Base-by-base conservation (phyloP, 2,888 invertebrate genomes). In the Anagyrus pseudococci region DNA sequence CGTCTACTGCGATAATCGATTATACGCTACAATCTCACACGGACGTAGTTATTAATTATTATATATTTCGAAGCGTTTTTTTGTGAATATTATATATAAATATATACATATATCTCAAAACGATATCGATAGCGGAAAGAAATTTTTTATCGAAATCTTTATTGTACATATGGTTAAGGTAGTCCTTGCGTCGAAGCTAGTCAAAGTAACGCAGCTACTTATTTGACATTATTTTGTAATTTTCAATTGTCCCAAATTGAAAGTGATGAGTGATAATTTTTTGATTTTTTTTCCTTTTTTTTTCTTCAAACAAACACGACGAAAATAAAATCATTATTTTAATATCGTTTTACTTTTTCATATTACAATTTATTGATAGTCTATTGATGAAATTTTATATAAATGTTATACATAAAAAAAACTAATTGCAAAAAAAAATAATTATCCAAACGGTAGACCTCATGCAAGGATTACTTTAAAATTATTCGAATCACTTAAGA, bases 381-480 rank as follows among this genome's bases (percentile, higher is more conserved):
- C 15, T 37, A 37, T 37, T 37, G 33, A 37, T 37, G 15, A 37
- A 37, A 37, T 4, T 37, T 37, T 37, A 37, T 37, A 37, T 8
- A 37, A 37, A 37, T 13, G 33, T 37, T 13, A 37, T 13, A 8
- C 10, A 29, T 7, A 29, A 29, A 29, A 29, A 29, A 29, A 29
- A 29, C 29, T 7, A 29, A 29, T 29, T 29, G 10, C 10, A 29
- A 29, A 29, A 7, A 29, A 29, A 29, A 7, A 29, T 37, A 8
- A 4, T 13, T 37, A 37, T 37, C 10, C 44, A 15, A 49, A 55
- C 10, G 15, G 26, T 53, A 25, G 33, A 55, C 40, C 40, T 33
- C 46, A 23, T 49, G 63, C 64, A 56, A 50, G 59, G 59, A 64
- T 50, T 64, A 52, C 52, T 33, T 56, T 56, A 47, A 47, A 44